Base-by-base conservation (phyloP, 2,113 vertebrate species). In the Hypomesus transpacificus region DNA sequence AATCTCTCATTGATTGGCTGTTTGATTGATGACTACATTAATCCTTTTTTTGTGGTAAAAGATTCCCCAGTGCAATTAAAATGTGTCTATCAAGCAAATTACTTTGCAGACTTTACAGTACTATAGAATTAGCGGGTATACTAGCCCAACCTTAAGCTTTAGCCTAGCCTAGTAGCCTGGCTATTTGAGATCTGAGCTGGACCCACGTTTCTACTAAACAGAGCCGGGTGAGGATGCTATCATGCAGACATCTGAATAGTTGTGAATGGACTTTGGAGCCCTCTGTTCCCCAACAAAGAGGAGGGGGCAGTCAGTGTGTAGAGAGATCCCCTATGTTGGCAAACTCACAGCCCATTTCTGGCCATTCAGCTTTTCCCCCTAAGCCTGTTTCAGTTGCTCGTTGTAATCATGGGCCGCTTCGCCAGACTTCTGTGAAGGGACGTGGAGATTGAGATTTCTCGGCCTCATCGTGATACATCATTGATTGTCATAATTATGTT, bases 311-410 rank as follows among this genome's bases (percentile, higher is more conserved):
- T 60, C 26, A 51, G 24, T 56, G 54, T 54, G 56, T 14, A 71
- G 69, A 71, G 69, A 71, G 69, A 62, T 67, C 46, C 61, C 22
- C 39, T 59, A 17, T 46, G n/a, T 66, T 54, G 13, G 22, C 26
- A 60, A 60, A 50, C 63, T 67, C 57, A 34, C 24, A 58, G 20
- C 16, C 46, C 31, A 21, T 66, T 71, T 76, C 24, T 67, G 69
- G 20, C 75, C 54, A 71, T 28, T 76, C 68, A 76, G 75, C 75
- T 71, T 52, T 76, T 67, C 63, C 69, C 69, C 52, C 13, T 76
- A 71, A 71, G 69, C 69, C 56, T 39, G 34, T 66, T 61, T 61
- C 22, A 71, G 69, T 20, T 21, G 16, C 3, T 59, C 58, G 4
- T 57, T 68, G 61, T 54, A 17, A 71, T 67, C 65, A 26, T 62